Evolutionary conservation across 2,797 vertebrate species (phyloP).

Genomic region (Pipistrellus nathusii): DNA sequence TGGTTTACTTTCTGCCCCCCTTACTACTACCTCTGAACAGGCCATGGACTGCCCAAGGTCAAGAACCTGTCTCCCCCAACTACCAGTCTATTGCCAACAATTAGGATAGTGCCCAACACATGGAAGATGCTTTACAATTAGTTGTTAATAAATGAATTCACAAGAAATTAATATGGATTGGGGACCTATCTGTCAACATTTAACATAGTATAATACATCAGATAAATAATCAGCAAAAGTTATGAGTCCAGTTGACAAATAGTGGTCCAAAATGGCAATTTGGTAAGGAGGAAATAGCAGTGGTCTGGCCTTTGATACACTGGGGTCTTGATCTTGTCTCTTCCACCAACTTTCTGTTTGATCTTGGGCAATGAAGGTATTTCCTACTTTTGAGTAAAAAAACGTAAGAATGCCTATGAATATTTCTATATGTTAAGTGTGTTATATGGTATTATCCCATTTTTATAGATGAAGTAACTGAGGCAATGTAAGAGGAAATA

Average conservation of each 20-base stretch:
- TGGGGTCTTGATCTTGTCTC: neutral
- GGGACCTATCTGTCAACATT: neutral
- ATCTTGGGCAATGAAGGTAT: neutral
- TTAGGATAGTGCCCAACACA: neutral
- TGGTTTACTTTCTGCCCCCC: slow-evolving; percentile 31
- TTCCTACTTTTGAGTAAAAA: neutral
- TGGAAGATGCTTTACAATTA: slow-evolving; percentile 14
- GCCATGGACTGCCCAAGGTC: neutral
- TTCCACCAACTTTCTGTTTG: neutral
- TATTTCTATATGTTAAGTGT: neutral
- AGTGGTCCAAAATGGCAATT: neutral
- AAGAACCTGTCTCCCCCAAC: neutral
- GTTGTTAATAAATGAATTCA: slow-evolving; percentile 35
- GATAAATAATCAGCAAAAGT: slow-evolving; percentile 2
- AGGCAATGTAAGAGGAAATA: neutral
- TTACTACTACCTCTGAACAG: neutral
- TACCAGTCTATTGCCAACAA: neutral
- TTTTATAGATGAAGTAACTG: neutral
- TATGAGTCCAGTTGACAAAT: neutral
- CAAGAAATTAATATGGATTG: neutral
- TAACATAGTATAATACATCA: neutral
- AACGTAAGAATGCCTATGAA: neutral
- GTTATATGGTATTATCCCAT: neutral
- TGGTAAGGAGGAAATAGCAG: neutral
- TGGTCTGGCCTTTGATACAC: neutral